Percentiles rank a stretch among this genome's conserved stretches.
Evolutionary conservation across 2,888 invertebrate genomes (phyloP).

Genomic region (Timandra comae): DNA sequence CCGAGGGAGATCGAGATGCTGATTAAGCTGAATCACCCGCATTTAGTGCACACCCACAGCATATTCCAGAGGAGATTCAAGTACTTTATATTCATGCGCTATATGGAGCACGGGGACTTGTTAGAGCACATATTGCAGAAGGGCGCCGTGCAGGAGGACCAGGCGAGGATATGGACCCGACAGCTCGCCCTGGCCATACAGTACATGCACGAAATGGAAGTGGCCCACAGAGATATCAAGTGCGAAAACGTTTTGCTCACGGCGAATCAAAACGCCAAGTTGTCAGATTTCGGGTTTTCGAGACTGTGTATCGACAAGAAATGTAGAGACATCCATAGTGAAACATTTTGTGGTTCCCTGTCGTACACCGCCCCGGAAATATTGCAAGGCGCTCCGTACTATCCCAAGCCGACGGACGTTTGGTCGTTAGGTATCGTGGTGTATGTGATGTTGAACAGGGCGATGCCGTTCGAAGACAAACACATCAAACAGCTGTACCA

Average conservation of each 20-base stretch:
- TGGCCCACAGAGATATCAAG: slow-evolving; percentile 88
- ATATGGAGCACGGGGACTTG: slow-evolving; percentile 85
- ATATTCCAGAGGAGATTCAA: slow-evolving; percentile 82
- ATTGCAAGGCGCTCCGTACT: slow-evolving; percentile 83
- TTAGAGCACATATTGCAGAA: slow-evolving; percentile 82
- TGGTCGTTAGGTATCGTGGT: slow-evolving; percentile 89
- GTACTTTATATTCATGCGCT: slow-evolving; percentile 87
- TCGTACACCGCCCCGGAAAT: slow-evolving; percentile 94
- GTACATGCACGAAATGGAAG: slow-evolving; percentile 85
- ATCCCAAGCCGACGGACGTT: slow-evolving; percentile 83
- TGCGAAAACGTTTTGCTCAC: slow-evolving; percentile 89
- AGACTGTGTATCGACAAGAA: slow-evolving; percentile 61
- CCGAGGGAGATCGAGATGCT: slow-evolving; percentile 89
- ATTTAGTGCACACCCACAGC: slow-evolving; percentile 87
- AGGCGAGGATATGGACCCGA: slow-evolving; percentile 82
- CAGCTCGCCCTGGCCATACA: slow-evolving; percentile 82
- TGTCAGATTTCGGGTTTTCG: slow-evolving; percentile 90
- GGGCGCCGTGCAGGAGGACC: slow-evolving; percentile 81
- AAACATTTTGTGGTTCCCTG: slow-evolving; percentile 90
- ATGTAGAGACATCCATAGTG: slow-evolving; percentile 76
- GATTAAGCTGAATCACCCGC: slow-evolving; percentile 85
- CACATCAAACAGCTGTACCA: slow-evolving; percentile 83
- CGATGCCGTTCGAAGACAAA: slow-evolving; percentile 89
- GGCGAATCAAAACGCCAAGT: slow-evolving; percentile 84
- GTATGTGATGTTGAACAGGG: slow-evolving; percentile 88